phyloP scores from a whole-genome alignment of 1,140 invertebrate species.

The Ganaspis sp. region DNA sequence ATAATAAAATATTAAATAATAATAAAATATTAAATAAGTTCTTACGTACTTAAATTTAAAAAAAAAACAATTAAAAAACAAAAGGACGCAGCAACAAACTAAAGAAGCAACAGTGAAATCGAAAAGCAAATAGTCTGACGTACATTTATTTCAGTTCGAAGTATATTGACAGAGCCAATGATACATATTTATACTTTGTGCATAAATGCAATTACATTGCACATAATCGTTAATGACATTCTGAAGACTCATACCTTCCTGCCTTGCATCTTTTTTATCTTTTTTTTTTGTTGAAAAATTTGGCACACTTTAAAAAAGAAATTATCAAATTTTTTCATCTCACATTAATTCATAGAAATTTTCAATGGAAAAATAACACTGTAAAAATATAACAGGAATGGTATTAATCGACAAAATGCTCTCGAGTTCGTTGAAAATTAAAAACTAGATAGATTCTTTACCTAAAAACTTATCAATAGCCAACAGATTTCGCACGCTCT shows the following conservation, averaged over 20 bases:
- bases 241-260: conserved; percentile 15
- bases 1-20: no score
- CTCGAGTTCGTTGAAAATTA: conserved; percentile 6
- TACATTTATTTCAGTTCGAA: conserved; percentile 30
- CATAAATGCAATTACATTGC: conserved; percentile 25
- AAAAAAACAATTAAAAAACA: no score
- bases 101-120: no score
- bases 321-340: conserved; percentile 35
- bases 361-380: conserved; percentile 1
- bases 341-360: conserved; percentile 8
- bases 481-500: conserved; percentile 9
- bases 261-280: neutral
- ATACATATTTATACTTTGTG: conserved; percentile 13
- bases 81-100: no score
- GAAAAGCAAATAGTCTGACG: neutral
- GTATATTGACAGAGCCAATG: conserved; percentile 24
- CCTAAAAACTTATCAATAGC: conserved; percentile 16
- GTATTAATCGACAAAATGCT: conserved; percentile 16
- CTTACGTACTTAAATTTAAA: no score
- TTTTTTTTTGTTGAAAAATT: conserved; percentile 35
- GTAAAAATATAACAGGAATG: conserved; percentile 13
- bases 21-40: no score
- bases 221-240: neutral
- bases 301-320: conserved; percentile 23
- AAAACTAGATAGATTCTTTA: conserved; percentile 10